These are phyloP conservation scores for Nestor notabilis DNA, from an alignment of 2,113 vertebrate genomes.

Conservation along the genomic window DNA sequence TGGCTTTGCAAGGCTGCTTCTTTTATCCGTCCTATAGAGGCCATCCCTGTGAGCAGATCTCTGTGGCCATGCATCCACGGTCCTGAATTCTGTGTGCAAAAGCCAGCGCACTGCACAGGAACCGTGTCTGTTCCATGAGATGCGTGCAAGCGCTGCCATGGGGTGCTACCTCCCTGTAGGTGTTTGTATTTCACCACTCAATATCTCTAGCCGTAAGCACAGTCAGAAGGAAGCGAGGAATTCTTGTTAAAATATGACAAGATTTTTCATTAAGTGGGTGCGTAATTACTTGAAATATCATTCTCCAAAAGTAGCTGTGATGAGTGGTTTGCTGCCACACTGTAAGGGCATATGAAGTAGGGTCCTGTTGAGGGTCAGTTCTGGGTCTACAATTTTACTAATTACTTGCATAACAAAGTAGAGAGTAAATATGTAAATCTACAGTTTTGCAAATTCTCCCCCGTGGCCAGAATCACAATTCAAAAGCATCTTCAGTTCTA, in stretches of 20 bases:
- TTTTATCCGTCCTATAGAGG: not conserved
- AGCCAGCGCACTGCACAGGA: not conserved
- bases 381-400: not conserved
- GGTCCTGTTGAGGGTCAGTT: not conserved
- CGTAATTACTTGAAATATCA: not conserved
- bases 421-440: not conserved
- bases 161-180: not conserved
- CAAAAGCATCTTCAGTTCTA: not conserved
- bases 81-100: not conserved
- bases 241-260: not conserved
- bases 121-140: not conserved
- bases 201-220: fast-evolving
- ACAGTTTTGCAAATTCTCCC: not conserved
- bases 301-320: not conserved
- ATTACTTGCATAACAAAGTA: not conserved
- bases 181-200: not conserved
- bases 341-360: not conserved
- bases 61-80: not conserved
- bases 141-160: fast-evolving
- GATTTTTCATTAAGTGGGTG: not conserved
- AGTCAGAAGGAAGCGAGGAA: not conserved
- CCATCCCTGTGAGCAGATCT: not conserved
- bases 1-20: not conserved
- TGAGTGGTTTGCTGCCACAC: not conserved
- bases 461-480: not conserved